Evolutionary conservation across 1,140 invertebrate genomes (phyloP), one percentile per base, ranked within the genome.

Genomic region (Cotesia chilonis): DNA sequence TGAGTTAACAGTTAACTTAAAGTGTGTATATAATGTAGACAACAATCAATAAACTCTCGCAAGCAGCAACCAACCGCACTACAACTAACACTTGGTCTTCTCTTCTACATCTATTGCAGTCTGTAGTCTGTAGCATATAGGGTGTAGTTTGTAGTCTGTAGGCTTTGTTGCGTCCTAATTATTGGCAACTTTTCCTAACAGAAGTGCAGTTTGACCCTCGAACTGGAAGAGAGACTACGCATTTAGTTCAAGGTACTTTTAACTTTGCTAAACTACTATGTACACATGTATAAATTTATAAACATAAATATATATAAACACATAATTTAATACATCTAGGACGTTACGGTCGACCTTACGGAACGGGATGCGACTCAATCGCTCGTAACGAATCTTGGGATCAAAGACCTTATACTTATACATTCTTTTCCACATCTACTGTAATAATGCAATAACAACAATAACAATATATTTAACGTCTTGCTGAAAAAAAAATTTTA

Each of bases 321-420:
- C 64, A 68, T 76, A 66, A 66, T n/a, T 51, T 38, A 66, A 41
- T 37, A 66, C 38, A 81, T 81, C 75, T 77, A 64, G 78, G 74
- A 77, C 77, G 75, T 83, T 81, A 78, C 68, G 75, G 75, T 73
- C 74, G 57, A 70, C 71, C 74, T 75, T 75, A 76, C 74, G 74
- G 76, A 78, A 76, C 76, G 73, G 69, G 65, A 28, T 52, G 63
- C 57, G 68, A 17, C 70, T 54, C 74, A 76, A 76, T 76, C 76
- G 75, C 76, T 80, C 74, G 79, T 80, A 78, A 82, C 77, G 75
- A 79, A 76, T 72, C 75, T 70, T 65, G 37, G 36, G 70, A 72
- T 72, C 70, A 71, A 71, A 71, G 70, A 65, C 61, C 70, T 41
- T n/a, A 35, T 51, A 36, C 10, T 41, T n/a, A 35, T 51, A 36